phyloP scores from a whole-genome alignment of 2,113 vertebrate genomes.

The Abramis brama region DNA sequence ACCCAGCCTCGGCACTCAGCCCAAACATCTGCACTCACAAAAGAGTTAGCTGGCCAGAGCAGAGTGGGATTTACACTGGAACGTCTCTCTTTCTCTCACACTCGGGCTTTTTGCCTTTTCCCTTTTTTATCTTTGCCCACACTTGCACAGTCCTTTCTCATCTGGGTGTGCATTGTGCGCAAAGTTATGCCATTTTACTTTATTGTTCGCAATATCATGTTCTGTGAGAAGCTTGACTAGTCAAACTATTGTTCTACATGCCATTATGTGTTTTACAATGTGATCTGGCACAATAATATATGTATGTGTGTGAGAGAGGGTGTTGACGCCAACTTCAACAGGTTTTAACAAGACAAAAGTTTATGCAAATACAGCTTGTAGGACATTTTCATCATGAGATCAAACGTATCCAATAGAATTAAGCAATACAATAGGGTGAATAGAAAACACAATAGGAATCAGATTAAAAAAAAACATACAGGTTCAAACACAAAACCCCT shows the following conservation, averaged over 20 bases:
- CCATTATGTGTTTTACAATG: slow-evolving; percentile 70
- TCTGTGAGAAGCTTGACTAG: slow-evolving; percentile 61
- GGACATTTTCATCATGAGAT: slow-evolving; percentile 66
- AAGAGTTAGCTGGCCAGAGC: slow-evolving; percentile 83
- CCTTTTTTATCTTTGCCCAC: slow-evolving; percentile 43
- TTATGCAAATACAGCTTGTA: slow-evolving; percentile 66
- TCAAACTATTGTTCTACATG: slow-evolving; percentile 70
- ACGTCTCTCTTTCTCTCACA: slow-evolving; percentile 67
- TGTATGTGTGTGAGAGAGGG: slow-evolving; percentile 31
- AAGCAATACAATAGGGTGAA: slow-evolving; percentile 10
- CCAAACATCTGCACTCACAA: slow-evolving; percentile 97
- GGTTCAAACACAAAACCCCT: neutral
- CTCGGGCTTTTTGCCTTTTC: slow-evolving; percentile 59
- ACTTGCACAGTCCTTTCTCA: slow-evolving; percentile 22
- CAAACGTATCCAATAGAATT: slow-evolving; percentile 47
- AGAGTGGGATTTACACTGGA: slow-evolving; percentile 79
- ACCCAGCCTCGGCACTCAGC: slow-evolving; percentile 80
- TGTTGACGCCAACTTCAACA: slow-evolving; percentile 63
- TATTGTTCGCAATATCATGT: slow-evolving; percentile 44
- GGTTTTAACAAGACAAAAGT: slow-evolving; percentile 71
- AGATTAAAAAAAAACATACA: slow-evolving; percentile 10
- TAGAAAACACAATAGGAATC: slow-evolving; percentile 13
- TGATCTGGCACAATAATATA: slow-evolving; percentile 65
- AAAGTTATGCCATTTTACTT: slow-evolving; percentile 10
- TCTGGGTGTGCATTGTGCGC: neutral